These are phyloP conservation scores for Matsumyia berberina DNA, from an alignment of 2,888 invertebrate species.

Conservation along the genomic window DNA sequence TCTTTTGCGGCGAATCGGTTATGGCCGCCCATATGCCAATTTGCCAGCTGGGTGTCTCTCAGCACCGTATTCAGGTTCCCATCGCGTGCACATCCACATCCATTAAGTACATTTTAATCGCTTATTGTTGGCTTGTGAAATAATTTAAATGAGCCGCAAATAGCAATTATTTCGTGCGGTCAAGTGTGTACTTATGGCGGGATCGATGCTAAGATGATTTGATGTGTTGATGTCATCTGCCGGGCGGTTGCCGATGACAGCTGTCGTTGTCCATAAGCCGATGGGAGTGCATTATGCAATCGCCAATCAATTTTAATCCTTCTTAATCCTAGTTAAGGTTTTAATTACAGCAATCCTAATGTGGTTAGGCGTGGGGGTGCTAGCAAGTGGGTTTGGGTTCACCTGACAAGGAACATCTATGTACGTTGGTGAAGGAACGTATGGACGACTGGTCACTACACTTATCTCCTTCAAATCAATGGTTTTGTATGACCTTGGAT, in stretches of 20 bases:
- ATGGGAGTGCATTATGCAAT: constrained; percentile 8
- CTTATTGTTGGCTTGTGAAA: constrained; percentile 37
- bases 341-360: not conserved
- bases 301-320: constrained; percentile 29
- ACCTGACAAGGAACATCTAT: too few species aligned
- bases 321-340: not conserved
- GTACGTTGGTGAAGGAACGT: too few species aligned
- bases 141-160: constrained; percentile 61
- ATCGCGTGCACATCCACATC: constrained; percentile 30
- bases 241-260: not conserved
- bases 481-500: too few species aligned
- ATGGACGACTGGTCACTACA: too few species aligned
- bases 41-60: constrained; percentile 2
- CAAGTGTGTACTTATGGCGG: constrained; percentile 24
- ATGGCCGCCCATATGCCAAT: constrained; percentile 8
- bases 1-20: constrained; percentile 31
- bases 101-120: constrained; percentile 56
- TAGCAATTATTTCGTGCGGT: constrained; percentile 61
- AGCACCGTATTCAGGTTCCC: constrained; percentile 37
- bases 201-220: constrained; percentile 50
- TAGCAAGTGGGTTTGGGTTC: not conserved
- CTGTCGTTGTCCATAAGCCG: constrained; percentile 7
- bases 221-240: constrained; percentile 27
- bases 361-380: not conserved
- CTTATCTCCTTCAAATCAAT: too few species aligned